phyloP scores from a whole-genome alignment of 92 coral and sea anemone genomes.

The Hydrozoanthus gracilis region DNA sequence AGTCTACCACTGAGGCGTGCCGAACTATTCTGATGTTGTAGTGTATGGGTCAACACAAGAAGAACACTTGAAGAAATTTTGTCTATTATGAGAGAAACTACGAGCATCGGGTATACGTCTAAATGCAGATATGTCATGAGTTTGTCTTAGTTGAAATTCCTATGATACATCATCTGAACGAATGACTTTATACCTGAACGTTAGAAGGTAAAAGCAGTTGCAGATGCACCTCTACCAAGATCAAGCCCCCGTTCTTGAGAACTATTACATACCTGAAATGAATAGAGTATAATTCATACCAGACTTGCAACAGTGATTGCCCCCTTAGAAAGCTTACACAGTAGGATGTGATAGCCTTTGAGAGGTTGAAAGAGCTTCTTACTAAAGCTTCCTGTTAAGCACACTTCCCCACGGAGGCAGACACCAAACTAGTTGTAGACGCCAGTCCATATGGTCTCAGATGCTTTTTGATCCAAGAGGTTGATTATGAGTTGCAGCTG shows the following conservation, averaged over 20 bases:
- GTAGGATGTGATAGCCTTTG: slow-evolving; percentile 32
- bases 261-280: slow-evolving; percentile 28
- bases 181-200: too few species aligned
- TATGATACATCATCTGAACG: slow-evolving; percentile 61
- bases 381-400: slow-evolving; percentile 50
- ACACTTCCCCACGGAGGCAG: slow-evolving; percentile 53
- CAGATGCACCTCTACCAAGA: neutral
- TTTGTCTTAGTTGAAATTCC: slow-evolving; percentile 53
- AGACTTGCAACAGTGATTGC: slow-evolving; percentile 31
- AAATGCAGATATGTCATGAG: neutral
- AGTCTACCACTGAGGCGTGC: neutral
- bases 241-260: neutral
- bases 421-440: slow-evolving; percentile 50
- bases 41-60: slow-evolving; percentile 5
- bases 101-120: too few species aligned
- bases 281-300: neutral
- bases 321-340: slow-evolving; percentile 16
- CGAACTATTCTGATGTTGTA: neutral
- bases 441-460: slow-evolving; percentile 42
- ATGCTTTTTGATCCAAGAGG: slow-evolving; percentile 19
- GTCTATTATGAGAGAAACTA: neutral
- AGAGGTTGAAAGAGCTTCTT: slow-evolving; percentile 27
- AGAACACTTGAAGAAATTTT: slow-evolving; percentile 11
- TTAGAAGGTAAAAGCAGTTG: slow-evolving; percentile 25
- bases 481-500: slow-evolving; percentile 3